Percentiles rank a stretch among this genome's conserved stretches.
phyloP scores from a whole-genome alignment of 2,888 invertebrate genomes.

The Cancer borealis region DNA sequence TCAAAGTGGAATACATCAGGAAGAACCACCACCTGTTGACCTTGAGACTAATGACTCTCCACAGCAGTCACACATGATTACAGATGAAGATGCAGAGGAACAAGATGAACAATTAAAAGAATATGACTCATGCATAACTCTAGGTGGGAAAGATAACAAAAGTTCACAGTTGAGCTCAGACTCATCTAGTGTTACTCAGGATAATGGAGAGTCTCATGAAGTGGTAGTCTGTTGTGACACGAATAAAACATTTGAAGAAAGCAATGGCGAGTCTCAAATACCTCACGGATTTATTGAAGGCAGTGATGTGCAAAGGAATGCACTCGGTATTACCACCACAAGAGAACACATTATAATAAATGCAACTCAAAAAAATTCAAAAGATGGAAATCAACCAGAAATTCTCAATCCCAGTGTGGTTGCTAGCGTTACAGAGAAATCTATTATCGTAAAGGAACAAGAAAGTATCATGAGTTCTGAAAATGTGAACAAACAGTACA shows the following conservation, averaged over 20 bases:
- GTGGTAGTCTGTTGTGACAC: neutral
- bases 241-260: neutral
- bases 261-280: neutral
- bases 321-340: neutral
- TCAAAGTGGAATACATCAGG: neutral
- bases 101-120: neutral
- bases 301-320: neutral
- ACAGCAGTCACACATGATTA: neutral
- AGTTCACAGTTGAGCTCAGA: neutral
- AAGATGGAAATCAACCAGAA: neutral
- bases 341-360: neutral
- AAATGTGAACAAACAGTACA: neutral
- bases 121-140: neutral
- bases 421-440: neutral
- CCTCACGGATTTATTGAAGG: neutral
- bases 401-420: neutral
- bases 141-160: neutral
- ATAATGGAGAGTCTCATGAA: neutral
- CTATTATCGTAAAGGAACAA: neutral
- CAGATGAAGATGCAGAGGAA: neutral
- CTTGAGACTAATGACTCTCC: neutral
- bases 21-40: neutral
- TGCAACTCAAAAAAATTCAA: neutral
- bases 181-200: neutral
- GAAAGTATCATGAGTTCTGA: neutral